A percentile compares a stretch with the other conserved stretches of the same genome.
Conservation (phyloP, 2,797 vertebrate species). For the Dendrocincla tyrannina region DNA sequence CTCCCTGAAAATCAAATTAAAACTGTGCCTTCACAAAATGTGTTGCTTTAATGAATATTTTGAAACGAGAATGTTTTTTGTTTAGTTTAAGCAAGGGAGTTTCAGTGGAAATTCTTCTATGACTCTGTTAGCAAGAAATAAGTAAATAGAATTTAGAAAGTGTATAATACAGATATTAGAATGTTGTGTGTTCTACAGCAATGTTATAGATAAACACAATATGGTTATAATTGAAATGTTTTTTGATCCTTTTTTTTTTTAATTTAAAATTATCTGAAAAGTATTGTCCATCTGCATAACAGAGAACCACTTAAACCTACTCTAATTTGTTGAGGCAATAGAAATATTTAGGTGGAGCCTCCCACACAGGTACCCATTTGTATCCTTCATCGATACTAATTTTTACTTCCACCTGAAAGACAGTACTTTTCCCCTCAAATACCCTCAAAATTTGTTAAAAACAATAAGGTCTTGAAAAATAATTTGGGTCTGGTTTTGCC, state of each 20-base stretch:
- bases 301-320: neutral
- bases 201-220: neutral
- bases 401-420: neutral
- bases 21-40: neutral
- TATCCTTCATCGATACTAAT: neutral
- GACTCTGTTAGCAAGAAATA: neutral
- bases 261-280: neutral
- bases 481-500: accelerated
- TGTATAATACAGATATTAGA: neutral
- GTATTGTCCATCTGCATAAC: neutral
- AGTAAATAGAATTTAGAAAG: neutral
- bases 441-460: too few species aligned
- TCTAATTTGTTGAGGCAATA: neutral
- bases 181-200: neutral
- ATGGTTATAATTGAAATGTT: neutral
- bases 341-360: neutral
- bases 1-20: neutral
- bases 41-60: neutral
- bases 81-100: neutral
- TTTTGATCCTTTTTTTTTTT: neutral
- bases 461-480: neutral
- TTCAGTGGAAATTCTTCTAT: neutral
- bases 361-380: neutral
- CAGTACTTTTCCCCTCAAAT: neutral
- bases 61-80: neutral